Evolutionary conservation across 2,888 invertebrate species (phyloP).

Genomic region (Acronicta aceris): DNA sequence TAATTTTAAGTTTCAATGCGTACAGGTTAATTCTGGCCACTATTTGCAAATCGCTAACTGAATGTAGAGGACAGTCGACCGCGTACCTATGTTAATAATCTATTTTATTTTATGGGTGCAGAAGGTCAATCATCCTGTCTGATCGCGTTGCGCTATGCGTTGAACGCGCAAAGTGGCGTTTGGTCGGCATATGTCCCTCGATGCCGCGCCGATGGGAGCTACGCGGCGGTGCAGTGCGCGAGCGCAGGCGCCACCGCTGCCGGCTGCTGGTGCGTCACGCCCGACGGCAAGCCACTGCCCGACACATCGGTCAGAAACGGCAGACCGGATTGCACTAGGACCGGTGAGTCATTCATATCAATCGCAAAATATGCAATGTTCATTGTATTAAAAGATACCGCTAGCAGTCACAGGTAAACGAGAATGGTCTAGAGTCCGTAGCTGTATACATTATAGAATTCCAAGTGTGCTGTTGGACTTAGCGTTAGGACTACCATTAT

Average conservation of each 20-base stretch:
- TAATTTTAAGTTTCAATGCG: too few relatives aligned
- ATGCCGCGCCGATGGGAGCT: slow-evolving; percentile 95
- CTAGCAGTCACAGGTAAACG: neutral
- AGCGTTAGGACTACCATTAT: too few relatives aligned
- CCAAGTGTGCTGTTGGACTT: too few relatives aligned
- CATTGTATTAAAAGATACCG: neutral
- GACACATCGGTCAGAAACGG: slow-evolving; percentile 93
- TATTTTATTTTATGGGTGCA: slow-evolving; percentile 51
- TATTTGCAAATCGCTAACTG: too few relatives aligned
- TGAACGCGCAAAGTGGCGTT: slow-evolving; percentile 76
- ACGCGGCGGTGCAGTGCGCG: slow-evolving; percentile 95
- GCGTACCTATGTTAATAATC: neutral
- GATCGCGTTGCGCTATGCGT: slow-evolving; percentile 80
- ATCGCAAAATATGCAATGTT: neutral
- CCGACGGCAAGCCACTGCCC: slow-evolving; percentile 94
- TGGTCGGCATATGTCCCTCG: slow-evolving; percentile 92
- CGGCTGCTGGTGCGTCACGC: slow-evolving; percentile 97
- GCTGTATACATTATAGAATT: too few relatives aligned
- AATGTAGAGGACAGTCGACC: too few relatives aligned
- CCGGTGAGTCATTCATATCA: slow-evolving; percentile 69
- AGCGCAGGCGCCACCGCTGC: slow-evolving; percentile 93
- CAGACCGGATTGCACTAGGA: slow-evolving; percentile 91
- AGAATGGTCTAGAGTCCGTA: too few relatives aligned
- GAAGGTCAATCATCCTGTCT: slow-evolving; percentile 86
- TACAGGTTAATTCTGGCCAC: too few relatives aligned